Conservation (phyloP, 2,888 invertebrate species). For the Invenusta paracnida region DNA sequence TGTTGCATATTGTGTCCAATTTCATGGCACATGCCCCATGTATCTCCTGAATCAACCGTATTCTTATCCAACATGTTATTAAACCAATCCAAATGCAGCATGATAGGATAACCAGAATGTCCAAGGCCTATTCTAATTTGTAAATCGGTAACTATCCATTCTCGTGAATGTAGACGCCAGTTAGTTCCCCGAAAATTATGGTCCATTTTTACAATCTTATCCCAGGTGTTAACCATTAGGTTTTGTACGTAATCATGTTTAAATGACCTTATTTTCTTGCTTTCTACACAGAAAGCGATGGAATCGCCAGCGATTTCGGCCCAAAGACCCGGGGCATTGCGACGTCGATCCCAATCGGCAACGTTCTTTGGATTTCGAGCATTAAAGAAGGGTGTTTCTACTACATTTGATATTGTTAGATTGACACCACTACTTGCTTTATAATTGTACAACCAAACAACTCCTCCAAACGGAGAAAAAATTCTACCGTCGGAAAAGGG, state of each 20-base stretch:
- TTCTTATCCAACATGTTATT: conserved; percentile 38
- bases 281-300: conserved; percentile 37
- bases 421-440: neutral
- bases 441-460: neutral
- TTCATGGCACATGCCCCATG: conserved; percentile 50
- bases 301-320: conserved; percentile 40
- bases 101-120: conserved; percentile 50
- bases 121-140: conserved; percentile 45
- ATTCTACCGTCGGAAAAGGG: neutral
- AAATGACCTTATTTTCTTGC: neutral
- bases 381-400: conserved; percentile 26
- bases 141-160: conserved; percentile 38
- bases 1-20: conserved; percentile 50
- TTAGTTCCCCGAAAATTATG: neutral
- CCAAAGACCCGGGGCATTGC: conserved; percentile 36
- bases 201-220: conserved; percentile 34
- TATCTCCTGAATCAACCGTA: conserved; percentile 40
- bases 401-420: conserved; percentile 20
- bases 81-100: conserved; percentile 42
- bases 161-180: neutral
- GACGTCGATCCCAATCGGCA: conserved; percentile 7
- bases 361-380: neutral
- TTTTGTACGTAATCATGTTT: neutral
- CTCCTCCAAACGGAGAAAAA: conserved; percentile 21
- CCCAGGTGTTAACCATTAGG: conserved; percentile 32